These are phyloP conservation scores for Cacatua alba DNA, from an alignment of 2,113 vertebrate species.

Conservation along the genomic window DNA sequence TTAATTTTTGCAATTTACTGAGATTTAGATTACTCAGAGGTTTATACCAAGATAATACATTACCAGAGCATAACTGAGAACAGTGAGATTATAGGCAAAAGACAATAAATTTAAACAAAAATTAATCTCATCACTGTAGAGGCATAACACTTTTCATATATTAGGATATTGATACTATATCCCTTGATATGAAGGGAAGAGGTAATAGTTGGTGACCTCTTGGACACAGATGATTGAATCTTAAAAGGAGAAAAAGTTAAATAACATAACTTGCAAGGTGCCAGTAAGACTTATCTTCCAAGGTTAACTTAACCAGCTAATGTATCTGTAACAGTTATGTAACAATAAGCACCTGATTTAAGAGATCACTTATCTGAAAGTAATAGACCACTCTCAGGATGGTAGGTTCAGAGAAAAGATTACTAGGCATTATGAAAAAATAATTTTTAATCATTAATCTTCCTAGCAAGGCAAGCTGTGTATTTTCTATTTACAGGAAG, in stretches of 20 bases:
- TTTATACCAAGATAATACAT: background rate
- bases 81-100: background rate
- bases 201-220: background rate
- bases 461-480: background rate
- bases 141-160: background rate
- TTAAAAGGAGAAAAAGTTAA: background rate
- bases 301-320: background rate
- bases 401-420: background rate
- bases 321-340: background rate
- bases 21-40: too few relatives aligned
- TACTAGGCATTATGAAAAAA: background rate
- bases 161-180: background rate
- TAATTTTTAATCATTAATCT: background rate
- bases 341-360: background rate
- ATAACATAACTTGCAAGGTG: background rate
- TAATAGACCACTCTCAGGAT: background rate
- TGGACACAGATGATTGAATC: background rate
- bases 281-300: background rate
- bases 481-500: background rate
- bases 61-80: background rate
- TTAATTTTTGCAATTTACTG: too few relatives aligned
- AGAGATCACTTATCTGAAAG: background rate
- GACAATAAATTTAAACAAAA: background rate
- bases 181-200: background rate
- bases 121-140: background rate